These are phyloP conservation scores for Mythimna loreyi DNA, from an alignment of 2,888 invertebrate genomes.

Conservation along the genomic window DNA sequence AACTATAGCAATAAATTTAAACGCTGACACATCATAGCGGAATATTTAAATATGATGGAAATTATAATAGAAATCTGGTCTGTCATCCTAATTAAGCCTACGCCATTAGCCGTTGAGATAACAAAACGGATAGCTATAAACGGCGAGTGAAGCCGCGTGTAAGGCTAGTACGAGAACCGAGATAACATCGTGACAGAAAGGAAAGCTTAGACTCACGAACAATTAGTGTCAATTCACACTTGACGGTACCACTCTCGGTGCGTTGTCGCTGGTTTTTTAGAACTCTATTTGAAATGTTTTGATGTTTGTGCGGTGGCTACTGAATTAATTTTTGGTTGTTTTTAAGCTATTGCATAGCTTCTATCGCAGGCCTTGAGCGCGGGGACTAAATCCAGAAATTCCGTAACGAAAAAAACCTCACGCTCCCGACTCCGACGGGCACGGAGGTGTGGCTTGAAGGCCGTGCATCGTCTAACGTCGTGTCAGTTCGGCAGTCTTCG, in stretches of 20 bases:
- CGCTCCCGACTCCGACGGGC: too few relatives aligned
- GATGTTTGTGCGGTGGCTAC: conserved; percentile 49
- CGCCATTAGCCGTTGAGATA: conserved; percentile 66
- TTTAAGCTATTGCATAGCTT: too few relatives aligned
- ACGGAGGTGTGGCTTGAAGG: too few relatives aligned
- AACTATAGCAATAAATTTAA: conserved; percentile 17
- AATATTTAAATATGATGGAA: conserved; percentile 41
- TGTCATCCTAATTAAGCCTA: conserved; percentile 59
- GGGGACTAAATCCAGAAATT: too few relatives aligned
- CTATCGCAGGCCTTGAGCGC: too few relatives aligned
- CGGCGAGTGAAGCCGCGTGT: conserved; percentile 66
- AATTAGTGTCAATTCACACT: conserved; percentile 68
- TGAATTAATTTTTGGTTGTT: conserved; percentile 30
- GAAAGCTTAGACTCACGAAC: conserved; percentile 70
- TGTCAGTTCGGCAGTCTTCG: too few relatives aligned
- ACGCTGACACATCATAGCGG: conserved; percentile 26
- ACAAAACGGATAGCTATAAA: conserved; percentile 69
- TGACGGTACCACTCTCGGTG: conserved; percentile 50
- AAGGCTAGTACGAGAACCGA: conserved; percentile 64
- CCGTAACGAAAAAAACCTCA: too few relatives aligned
- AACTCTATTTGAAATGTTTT: conserved; percentile 57
- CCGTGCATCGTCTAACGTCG: too few relatives aligned
- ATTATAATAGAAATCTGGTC: conserved; percentile 49
- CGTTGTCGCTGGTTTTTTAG: conserved; percentile 52
- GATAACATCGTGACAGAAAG: conserved; percentile 68